Percentiles rank a stretch among this genome's conserved stretches.
Evolutionary conservation across 2,113 vertebrate species (phyloP).

Genomic region (Notarius quadriscutis): DNA sequence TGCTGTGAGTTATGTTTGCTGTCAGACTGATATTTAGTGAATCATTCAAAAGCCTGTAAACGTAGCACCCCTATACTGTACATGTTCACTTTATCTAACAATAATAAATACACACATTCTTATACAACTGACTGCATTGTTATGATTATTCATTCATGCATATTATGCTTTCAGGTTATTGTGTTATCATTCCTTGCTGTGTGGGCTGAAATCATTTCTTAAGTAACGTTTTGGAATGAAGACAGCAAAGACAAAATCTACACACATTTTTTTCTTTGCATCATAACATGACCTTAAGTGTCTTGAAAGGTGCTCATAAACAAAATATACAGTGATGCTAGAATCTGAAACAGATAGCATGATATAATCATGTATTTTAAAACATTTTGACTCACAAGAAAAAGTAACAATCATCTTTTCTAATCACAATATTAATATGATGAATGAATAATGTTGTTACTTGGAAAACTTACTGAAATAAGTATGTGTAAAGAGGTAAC

Average conservation of each 20-base stretch:
- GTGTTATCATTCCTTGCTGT: too few species aligned
- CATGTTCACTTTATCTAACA: too few species aligned
- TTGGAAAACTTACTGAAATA: background rate
- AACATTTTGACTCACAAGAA: background rate
- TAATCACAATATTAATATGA: background rate
- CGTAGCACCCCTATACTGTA: too few species aligned
- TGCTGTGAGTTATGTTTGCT: too few species aligned
- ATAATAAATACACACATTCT: too few species aligned
- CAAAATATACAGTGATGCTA: background rate
- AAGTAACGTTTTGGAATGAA: background rate
- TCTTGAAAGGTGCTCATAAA: background rate
- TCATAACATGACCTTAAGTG: background rate
- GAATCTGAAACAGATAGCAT: conserved; percentile 36
- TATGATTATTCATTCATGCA: too few species aligned
- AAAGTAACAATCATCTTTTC: background rate
- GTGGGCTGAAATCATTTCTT: background rate
- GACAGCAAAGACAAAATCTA: background rate
- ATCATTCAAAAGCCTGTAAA: too few species aligned
- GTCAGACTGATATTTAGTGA: too few species aligned
- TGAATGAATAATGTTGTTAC: background rate
- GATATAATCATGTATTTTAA: conserved; percentile 34
- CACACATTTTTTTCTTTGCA: background rate
- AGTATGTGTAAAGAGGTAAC: background rate
- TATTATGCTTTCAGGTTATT: too few species aligned
- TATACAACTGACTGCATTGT: too few species aligned